These are phyloP conservation scores for Pediacus dermestoides DNA, from an alignment of 2,888 invertebrate species.

Conservation along the genomic window DNA sequence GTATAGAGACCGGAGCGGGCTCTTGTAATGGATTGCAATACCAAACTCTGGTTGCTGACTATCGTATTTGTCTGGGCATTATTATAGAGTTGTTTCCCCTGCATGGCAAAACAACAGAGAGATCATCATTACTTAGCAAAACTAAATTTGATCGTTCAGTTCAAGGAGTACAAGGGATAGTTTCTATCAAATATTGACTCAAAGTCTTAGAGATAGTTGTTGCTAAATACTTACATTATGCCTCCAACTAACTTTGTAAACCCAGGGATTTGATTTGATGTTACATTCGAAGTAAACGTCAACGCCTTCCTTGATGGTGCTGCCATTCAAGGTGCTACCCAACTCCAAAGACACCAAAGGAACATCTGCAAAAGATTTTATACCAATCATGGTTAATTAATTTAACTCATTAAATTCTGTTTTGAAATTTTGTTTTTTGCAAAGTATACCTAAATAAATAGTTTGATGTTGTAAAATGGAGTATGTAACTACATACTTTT, in stretches of 20 bases:
- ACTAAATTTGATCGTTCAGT: background rate
- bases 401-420: conserved; percentile 6
- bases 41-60: conserved; percentile 84
- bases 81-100: conserved; percentile 76
- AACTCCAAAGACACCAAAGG: conserved; percentile 79
- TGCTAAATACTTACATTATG: conserved; percentile 68
- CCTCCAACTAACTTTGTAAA: conserved; percentile 73
- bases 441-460: no score
- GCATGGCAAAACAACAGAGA: conserved; percentile 38
- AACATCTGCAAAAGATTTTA: conserved; percentile 68
- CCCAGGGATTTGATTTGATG: conserved; percentile 84
- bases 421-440: no score
- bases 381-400: no score
- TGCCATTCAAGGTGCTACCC: conserved; percentile 76
- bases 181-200: no score
- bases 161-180: background rate
- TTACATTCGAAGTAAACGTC: conserved; percentile 91
- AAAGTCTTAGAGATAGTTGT: no score
- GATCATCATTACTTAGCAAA: conserved; percentile 7
- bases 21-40: conserved; percentile 79
- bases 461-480: no score
- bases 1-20: conserved; percentile 78
- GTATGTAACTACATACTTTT: no score
- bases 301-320: conserved; percentile 78
- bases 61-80: conserved; percentile 77